A percentile compares a stretch with the other conserved stretches of the same genome.
These are phyloP conservation scores for Dichetophora obliterata DNA, from an alignment of 2,888 invertebrate species.

Conservation along the genomic window DNA sequence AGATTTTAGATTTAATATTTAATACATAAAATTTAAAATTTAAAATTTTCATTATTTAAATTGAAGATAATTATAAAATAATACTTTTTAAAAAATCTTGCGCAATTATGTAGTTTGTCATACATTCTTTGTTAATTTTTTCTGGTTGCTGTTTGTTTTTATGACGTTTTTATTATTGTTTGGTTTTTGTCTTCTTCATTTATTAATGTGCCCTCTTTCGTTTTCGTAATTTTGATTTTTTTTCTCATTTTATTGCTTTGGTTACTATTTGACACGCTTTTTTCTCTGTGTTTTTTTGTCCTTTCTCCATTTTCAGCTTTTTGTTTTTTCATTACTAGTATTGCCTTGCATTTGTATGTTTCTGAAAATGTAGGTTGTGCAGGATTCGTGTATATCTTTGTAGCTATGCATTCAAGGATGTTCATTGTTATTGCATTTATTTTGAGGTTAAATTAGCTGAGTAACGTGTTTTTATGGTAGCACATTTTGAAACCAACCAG, in stretches of 20 bases:
- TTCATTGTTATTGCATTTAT: constrained; percentile 33
- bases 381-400: neutral
- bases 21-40: too few relatives aligned
- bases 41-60: too few relatives aligned
- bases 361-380: neutral
- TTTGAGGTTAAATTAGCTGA: constrained; percentile 33
- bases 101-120: too few relatives aligned
- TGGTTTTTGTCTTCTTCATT: neutral
- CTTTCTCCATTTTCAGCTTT: neutral
- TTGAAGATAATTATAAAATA: too few relatives aligned
- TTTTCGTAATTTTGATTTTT: neutral
- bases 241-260: neutral
- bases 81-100: too few relatives aligned
- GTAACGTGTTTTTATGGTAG: constrained; percentile 15
- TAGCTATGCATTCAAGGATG: constrained; percentile 3
- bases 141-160: too few relatives aligned
- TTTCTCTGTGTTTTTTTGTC: neutral
- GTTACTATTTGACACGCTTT: neutral
- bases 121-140: too few relatives aligned
- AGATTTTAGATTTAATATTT: too few relatives aligned
- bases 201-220: neutral
- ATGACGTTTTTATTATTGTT: too few relatives aligned
- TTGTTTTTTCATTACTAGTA: too few relatives aligned
- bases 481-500: too few relatives aligned
- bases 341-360: neutral